Base-by-base conservation (phyloP, 1,140 invertebrate species). In the Aethina tumida region DNA sequence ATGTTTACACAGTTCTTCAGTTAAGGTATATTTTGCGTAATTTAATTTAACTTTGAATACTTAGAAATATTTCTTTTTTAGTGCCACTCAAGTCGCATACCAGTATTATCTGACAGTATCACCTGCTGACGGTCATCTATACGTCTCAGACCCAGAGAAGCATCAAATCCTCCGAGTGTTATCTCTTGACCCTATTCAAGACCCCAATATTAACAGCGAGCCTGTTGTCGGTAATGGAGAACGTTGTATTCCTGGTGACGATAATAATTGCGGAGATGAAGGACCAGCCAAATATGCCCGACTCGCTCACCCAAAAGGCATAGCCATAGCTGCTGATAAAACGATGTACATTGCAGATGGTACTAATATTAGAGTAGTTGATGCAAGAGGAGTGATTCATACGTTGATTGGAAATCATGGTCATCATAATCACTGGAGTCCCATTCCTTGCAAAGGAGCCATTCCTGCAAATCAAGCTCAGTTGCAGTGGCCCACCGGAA, bases 301-400 rank as follows among this genome's bases (percentile, higher is more conserved):
- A 59, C 71, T 98, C 10, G 81, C 88, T 15, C 92, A 97, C 75
- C 94, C 94, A 5, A 98, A 98, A 81, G 94, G 92, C 71, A 75
- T 94, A 33, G 89, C 87, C 12, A 88, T 96, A 29, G 84, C 87
- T 7, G 83, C 84, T 19, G 87, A 91, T 57, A 84, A 81, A 53
- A 88, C 85, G 9, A 88, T 95, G 77, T 95, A 92, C 56, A 89
- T 95, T 47, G 90, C 90, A 27, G 91, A 95, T 64, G 94, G 84
- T 38, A 91, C 88, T 1, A 94, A 93, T 51, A 90, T 96, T 29
- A 73, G 91, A 24, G 82, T 84, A 18, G 89, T 98, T 1, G 88
- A 92, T 68, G 77, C 82, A 10, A 70, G 82, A 52, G 91, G 90
- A 7, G 81, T 89, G n/a, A 97, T 98, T 39, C 84, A 91, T 42